Evolutionary conservation across 2,113 vertebrate species (phyloP).

Genomic region (Paralichthys olivaceus): DNA sequence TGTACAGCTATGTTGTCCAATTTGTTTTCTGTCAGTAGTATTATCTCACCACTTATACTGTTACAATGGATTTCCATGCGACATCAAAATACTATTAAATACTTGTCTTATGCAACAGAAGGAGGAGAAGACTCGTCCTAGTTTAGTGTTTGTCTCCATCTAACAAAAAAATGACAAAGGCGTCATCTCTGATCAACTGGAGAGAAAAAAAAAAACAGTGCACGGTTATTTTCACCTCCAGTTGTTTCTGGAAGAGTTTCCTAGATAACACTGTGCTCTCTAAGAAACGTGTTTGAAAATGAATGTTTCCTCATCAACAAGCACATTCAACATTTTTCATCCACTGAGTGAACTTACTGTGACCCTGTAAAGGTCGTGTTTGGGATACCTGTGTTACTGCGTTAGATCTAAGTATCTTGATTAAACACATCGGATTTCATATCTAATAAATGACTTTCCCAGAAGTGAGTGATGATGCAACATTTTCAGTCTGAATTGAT

Average conservation of each 20-base stretch:
- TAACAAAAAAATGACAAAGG: not conserved
- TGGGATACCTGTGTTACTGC: too few relatives aligned
- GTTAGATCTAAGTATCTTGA: not conserved
- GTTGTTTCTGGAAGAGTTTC: conserved; percentile 26
- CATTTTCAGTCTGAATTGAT: conserved; percentile 5
- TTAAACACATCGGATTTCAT: not conserved
- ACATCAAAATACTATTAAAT: conserved; percentile 50
- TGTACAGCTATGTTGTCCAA: conserved; percentile 55
- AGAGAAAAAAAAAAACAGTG: not conserved
- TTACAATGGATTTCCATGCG: conserved; percentile 52
- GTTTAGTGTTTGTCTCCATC: conserved; percentile 13
- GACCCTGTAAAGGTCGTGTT: conserved; percentile 6
- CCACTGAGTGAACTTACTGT: conserved; percentile 16
- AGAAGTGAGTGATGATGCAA: conserved; percentile 2
- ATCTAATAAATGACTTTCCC: not conserved
- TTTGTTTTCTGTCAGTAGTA: conserved; percentile 35
- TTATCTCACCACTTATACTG: conserved; percentile 57
- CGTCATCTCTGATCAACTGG: not conserved
- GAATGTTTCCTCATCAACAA: conserved; percentile 30
- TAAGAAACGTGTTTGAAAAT: not conserved
- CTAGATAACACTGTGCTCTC: not conserved
- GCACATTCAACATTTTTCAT: conserved; percentile 41
- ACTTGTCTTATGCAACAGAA: conserved; percentile 63
- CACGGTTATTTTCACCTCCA: conserved; percentile 21
- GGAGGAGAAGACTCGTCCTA: conserved; percentile 10